Conservation (phyloP, 2,888 invertebrate genomes). For the Dinocampus coccinellae region DNA sequence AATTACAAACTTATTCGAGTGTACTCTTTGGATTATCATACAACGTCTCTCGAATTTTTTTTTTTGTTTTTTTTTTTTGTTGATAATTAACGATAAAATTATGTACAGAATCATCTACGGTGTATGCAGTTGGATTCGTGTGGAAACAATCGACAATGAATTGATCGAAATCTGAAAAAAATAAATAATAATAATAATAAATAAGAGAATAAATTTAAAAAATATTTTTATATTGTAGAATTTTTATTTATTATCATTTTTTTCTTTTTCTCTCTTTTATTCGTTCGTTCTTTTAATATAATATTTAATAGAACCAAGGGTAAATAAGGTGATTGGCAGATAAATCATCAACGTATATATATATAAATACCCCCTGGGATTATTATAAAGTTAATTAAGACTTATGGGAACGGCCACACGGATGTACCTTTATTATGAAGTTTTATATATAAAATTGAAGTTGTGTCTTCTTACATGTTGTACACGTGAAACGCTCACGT, state of each 20-base stretch:
- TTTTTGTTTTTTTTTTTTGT: too few species aligned
- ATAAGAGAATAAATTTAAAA: not conserved
- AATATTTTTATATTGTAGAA: too few species aligned
- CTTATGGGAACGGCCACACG: conserved; percentile 35
- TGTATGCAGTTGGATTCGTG: conserved; percentile 85
- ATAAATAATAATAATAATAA: conserved; percentile 20
- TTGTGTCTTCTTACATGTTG: conserved; percentile 16
- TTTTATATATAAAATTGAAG: not conserved
- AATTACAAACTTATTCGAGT: not conserved
- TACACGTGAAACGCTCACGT: conserved; percentile 41
- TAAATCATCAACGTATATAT: not conserved
- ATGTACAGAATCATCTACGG: conserved; percentile 57
- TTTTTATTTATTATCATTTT: not conserved
- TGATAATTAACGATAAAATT: not conserved
- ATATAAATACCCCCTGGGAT: conserved; percentile 32
- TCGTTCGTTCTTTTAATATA: conserved; percentile 2
- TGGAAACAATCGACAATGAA: conserved; percentile 91
- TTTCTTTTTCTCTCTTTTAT: not conserved
- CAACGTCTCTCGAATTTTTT: not conserved
- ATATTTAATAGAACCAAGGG: conserved; percentile 7
- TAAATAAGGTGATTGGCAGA: not conserved
- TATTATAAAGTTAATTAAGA: conserved; percentile 53
- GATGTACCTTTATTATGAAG: conserved; percentile 35
- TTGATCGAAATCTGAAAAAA: conserved; percentile 83
- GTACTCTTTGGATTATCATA: conserved; percentile 24